Base-by-base conservation (phyloP, 2,888 invertebrate genomes). In the Dascillus cervinus region DNA sequence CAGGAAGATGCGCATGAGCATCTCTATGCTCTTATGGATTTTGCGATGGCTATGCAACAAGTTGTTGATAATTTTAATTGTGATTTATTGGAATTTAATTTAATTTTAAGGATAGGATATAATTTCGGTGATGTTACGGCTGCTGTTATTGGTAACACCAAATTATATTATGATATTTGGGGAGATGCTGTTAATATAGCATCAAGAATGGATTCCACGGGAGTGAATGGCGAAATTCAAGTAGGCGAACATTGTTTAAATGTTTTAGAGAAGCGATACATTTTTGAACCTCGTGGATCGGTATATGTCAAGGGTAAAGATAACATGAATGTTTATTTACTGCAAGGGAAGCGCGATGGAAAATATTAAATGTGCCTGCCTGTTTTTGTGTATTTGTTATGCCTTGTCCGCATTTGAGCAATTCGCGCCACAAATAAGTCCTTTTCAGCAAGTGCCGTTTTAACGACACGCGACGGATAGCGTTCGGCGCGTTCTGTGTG, bases 161-260 rank as follows among this genome's bases (percentile, higher is more conserved):
- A 96, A 58, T 69, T 97, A 37, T 89, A 91, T 61, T 97, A 95
- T 53, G 96, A 96, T 62, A 96, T 96, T 50, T 97, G 96, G 96
- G 96, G 96, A 0, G 96, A 97, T 62, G 91, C 96, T 0, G 96
- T 97, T 0, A 97, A 97, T 62, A 92, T 96, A 34, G 91, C 96
- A 0, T 90, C 90, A 4, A 72, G 96, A 30, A 97, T 97, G 97
- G 96, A 97, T 63, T 89, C 91, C 0, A 96, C 95, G 0, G 96
- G 96, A 0, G 79, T 94, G 5, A 74, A 82, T 3, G 86, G 89
- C 35, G 70, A 82, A 26, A 86, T 94, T 44, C 90, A 90, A 59
- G 75, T 88, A 2, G 83, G 87, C 8, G 82, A 82, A 52, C 77
- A 80, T 33, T 85, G 85, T 52, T 63, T 87, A 22, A 65, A 75